A percentile compares a stretch with the other conserved stretches of the same genome.
phyloP scores from a whole-genome alignment of 2,113 vertebrate genomes.

The Spermophilus dauricus region DNA sequence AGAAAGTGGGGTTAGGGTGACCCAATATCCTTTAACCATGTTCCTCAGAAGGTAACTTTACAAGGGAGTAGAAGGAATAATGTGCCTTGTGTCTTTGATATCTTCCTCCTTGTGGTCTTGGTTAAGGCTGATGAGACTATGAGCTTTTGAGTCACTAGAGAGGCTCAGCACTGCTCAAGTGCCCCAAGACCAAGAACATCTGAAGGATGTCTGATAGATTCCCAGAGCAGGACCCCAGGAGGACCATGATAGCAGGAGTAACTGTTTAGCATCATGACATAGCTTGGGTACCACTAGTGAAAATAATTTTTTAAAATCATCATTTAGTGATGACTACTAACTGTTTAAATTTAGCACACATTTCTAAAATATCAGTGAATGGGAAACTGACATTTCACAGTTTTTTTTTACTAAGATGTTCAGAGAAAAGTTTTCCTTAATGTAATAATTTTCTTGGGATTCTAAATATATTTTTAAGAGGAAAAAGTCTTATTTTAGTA shows the following conservation, averaged over 20 bases:
- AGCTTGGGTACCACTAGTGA: not conserved
- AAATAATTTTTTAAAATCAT: not conserved
- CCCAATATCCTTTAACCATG: not conserved
- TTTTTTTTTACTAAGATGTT: slow-evolving; percentile 61
- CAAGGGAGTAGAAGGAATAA: not conserved
- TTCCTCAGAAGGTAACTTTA: not conserved
- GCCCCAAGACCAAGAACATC: not conserved
- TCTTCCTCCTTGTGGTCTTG: not conserved
- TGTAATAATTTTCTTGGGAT: slow-evolving; percentile 37
- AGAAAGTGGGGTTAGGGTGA: not conserved
- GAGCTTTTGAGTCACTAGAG: not conserved
- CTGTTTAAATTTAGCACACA: slow-evolving; percentile 58
- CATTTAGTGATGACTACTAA: not conserved
- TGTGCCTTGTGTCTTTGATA: not conserved
- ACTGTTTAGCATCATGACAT: not conserved
- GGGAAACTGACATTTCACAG: slow-evolving; percentile 48
- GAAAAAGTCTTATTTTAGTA: slow-evolving; percentile 23
- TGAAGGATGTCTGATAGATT: not conserved
- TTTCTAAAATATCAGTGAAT: slow-evolving; percentile 52
- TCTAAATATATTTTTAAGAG: slow-evolving; percentile 67
- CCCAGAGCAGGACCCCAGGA: not conserved
- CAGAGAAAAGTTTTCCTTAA: slow-evolving; percentile 30
- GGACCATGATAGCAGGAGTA: not conserved
- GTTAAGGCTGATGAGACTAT: not conserved
- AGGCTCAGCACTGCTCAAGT: not conserved